phyloP scores from a whole-genome alignment of 2,888 invertebrate species.

The Cryptus viduatorius region DNA sequence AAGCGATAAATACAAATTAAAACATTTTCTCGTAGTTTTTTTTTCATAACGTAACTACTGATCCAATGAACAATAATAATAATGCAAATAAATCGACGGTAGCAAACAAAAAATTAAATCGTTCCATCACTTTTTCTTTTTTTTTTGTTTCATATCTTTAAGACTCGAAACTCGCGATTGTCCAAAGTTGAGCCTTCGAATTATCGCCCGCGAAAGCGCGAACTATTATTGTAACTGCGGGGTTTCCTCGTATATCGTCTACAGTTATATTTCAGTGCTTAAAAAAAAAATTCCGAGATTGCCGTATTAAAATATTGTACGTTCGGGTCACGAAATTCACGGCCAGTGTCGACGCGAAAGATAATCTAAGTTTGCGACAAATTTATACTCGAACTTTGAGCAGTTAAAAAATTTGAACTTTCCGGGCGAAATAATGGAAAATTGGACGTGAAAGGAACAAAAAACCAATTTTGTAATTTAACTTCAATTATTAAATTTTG shows the following conservation, averaged over 20 bases:
- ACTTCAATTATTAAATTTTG: no score
- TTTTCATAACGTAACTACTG: neutral
- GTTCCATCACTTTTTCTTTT: slow-evolving; percentile 11
- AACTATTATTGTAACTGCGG: no score
- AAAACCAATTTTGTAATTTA: no score
- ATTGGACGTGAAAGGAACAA: no score
- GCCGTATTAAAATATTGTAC: neutral
- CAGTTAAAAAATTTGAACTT: no score
- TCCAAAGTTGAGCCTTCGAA: slow-evolving; percentile 43
- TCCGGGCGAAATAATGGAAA: no score
- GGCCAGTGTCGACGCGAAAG: neutral
- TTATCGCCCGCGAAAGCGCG: neutral
- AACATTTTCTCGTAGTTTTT: neutral
- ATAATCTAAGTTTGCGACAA: neutral
- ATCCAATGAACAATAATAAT: slow-evolving; percentile 33
- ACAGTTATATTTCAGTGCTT: neutral
- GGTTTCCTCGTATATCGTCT: neutral
- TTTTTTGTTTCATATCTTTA: neutral
- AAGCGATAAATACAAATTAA: slow-evolving; percentile 46
- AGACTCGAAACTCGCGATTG: slow-evolving; percentile 20
- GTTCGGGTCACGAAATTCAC: neutral
- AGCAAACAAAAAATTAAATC: slow-evolving; percentile 40
- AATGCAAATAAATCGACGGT: slow-evolving; percentile 29
- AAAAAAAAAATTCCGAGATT: neutral
- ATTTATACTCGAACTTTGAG: no score